Conservation (phyloP, 2,888 invertebrate species). For the Agrochola litura region DNA sequence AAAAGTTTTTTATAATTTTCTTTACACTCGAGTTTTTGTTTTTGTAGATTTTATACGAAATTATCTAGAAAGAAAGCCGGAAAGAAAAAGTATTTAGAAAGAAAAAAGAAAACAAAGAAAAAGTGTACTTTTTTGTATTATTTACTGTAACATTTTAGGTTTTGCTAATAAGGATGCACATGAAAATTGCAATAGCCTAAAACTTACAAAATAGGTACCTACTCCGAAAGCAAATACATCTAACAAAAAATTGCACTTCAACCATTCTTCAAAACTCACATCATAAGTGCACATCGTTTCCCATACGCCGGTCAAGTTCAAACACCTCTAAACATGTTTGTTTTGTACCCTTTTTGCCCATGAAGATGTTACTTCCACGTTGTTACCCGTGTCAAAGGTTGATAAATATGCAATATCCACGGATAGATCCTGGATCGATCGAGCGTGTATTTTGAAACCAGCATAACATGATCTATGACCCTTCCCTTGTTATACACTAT, state of each 20-base stretch:
- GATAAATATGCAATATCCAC: conserved; percentile 90
- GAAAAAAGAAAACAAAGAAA: too few relatives aligned
- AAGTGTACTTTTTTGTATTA: too few relatives aligned
- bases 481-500: conserved; percentile 42
- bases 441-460: conserved; percentile 83
- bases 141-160: neutral
- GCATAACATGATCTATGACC: conserved; percentile 59
- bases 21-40: too few relatives aligned
- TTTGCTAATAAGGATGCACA: neutral
- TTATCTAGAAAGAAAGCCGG: too few relatives aligned
- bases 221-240: neutral
- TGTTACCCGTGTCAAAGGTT: conserved; percentile 90
- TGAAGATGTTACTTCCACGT: conserved; percentile 89
- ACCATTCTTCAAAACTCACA: conserved; percentile 6
- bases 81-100: too few relatives aligned
- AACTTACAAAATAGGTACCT: neutral
- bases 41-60: too few relatives aligned
- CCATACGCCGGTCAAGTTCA: conserved; percentile 72
- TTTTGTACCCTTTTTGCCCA: conserved; percentile 81
- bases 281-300: conserved; percentile 64
- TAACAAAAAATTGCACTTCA: neutral
- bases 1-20: too few relatives aligned
- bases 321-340: conserved; percentile 84
- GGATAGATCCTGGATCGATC: conserved; percentile 87
- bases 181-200: too few relatives aligned